Evolutionary conservation across 92 coral and sea anemone species (phyloP).

Genomic region (Palythoa grandis): DNA sequence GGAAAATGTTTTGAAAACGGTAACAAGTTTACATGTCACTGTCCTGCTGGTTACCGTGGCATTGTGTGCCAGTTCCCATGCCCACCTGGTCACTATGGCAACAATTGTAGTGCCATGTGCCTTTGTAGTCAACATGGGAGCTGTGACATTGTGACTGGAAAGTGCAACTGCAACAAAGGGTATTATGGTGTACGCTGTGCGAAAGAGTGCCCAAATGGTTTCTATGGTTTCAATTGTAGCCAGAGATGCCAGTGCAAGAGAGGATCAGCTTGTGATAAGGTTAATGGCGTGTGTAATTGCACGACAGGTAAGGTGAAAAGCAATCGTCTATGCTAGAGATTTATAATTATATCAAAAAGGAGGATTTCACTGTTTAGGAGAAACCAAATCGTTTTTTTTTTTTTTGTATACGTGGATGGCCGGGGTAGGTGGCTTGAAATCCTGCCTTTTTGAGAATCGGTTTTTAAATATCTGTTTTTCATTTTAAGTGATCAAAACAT

Average conservation of each 20-base stretch:
- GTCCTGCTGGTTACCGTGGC: slow-evolving; percentile 86
- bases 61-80: slow-evolving; percentile 83
- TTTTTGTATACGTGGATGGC: too few species aligned
- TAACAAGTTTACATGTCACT: slow-evolving; percentile 63
- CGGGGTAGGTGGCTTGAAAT: too few species aligned
- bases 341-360: too few species aligned
- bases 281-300: slow-evolving; percentile 84
- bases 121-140: slow-evolving; percentile 74
- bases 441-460: too few species aligned
- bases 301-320: slow-evolving; percentile 46
- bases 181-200: slow-evolving; percentile 75
- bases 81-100: slow-evolving; percentile 82
- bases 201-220: slow-evolving; percentile 69
- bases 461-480: too few species aligned
- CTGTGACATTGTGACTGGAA: slow-evolving; percentile 80
- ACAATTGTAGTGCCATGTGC: slow-evolving; percentile 75
- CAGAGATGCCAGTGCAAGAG: slow-evolving; percentile 89
- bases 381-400: too few species aligned
- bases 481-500: too few species aligned
- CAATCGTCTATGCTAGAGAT: background rate
- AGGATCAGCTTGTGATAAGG: slow-evolving; percentile 69
- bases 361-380: too few species aligned
- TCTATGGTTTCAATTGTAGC: slow-evolving; percentile 85
- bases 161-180: slow-evolving; percentile 82
- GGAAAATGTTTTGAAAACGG: slow-evolving; percentile 68